These are phyloP conservation scores for Nesogale talazaci DNA, from an alignment of 2,113 vertebrate species.

Conservation along the genomic window DNA sequence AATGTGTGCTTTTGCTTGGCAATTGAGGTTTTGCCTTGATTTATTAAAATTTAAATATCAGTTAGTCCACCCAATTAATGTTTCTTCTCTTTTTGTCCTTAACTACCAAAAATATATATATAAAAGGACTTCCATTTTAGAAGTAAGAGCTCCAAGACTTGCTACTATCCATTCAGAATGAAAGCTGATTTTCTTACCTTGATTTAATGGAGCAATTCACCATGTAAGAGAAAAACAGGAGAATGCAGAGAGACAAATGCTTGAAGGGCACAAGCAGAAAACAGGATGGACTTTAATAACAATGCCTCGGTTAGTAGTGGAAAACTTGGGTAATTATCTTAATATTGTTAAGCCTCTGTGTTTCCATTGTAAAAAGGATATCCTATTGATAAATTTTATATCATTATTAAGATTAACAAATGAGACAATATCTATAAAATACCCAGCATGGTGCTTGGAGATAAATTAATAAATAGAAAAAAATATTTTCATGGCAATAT, in stretches of 20 bases:
- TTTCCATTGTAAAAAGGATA: neutral
- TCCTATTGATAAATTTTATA: neutral
- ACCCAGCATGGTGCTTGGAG: neutral
- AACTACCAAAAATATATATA: neutral
- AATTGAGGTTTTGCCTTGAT: neutral
- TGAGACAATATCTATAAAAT: neutral
- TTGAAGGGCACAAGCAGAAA: neutral
- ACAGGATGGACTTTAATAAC: neutral
- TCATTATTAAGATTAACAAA: conserved; percentile 9
- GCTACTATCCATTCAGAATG: neutral
- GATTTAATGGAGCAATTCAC: neutral
- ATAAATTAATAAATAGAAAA: conserved; percentile 42
- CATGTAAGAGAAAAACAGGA: neutral
- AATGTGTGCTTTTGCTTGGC: neutral
- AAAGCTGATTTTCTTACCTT: neutral
- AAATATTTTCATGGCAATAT: conserved; percentile 44
- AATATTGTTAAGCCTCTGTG: neutral
- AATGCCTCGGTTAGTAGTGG: neutral
- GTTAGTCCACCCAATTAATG: neutral
- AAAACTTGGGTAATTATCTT: neutral
- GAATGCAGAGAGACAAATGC: neutral
- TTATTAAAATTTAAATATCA: neutral
- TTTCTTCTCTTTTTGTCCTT: neutral
- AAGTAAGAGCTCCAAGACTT: neutral
- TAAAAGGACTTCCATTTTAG: neutral